Evolutionary conservation across 1,140 invertebrate genomes (phyloP).

Genomic region (Drosophila rhopaloa): DNA sequence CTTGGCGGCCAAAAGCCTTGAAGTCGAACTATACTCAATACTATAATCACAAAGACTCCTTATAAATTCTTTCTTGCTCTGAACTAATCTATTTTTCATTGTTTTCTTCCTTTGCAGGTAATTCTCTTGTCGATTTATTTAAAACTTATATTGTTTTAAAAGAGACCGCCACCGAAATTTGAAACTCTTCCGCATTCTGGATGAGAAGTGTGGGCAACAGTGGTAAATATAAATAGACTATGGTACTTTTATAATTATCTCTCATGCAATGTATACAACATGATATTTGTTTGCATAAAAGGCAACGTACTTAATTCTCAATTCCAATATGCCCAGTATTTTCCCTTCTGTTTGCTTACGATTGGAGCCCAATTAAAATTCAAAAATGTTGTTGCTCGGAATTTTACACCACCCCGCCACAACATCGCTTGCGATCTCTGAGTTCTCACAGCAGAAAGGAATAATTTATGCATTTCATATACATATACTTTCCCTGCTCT

Average conservation of each 20-base stretch:
- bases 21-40: no score
- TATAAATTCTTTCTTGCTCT: no score
- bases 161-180: background rate
- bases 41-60: no score
- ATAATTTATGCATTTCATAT: constrained; percentile 69
- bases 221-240: constrained; percentile 2
- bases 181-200: constrained; percentile 5
- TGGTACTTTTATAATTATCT: constrained; percentile 2
- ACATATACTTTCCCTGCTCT: constrained; percentile 61
- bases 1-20: no score
- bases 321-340: background rate
- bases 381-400: constrained; percentile 39
- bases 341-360: background rate
- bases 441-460: constrained; percentile 25
- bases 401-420: constrained; percentile 2
- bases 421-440: constrained; percentile 31
- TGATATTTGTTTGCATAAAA: background rate
- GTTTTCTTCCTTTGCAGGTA: background rate
- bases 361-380: constrained; percentile 67
- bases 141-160: no score
- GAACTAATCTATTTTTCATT: background rate
- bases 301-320: constrained; percentile 4
- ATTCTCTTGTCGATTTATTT: background rate
- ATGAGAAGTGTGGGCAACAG: background rate
- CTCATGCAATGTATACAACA: background rate